Evolutionary conservation across 2,113 vertebrate genomes (phyloP), one percentile per base, ranked within the genome.

Genomic region (Pelobates fuscus): DNA sequence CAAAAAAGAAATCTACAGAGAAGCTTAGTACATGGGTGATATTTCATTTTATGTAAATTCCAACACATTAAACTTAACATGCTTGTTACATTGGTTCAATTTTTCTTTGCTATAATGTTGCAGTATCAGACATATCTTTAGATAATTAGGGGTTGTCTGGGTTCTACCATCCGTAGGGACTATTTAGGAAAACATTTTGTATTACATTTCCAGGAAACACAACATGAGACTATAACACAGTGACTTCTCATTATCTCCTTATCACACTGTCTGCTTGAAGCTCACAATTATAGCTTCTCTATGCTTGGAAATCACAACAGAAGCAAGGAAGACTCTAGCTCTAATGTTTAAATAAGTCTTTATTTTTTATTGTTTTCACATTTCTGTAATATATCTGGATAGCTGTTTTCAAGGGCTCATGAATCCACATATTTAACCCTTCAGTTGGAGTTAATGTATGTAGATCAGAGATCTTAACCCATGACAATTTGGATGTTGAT

Each of bases 81-180:
- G 4, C 12, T 17, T 15, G 46, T 52, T 41, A n/a, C 10, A 10
- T 37, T 37, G 32, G 32, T 61, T 10, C 44, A 12, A 23, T 6
- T 44, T 49, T 11, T 30, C 27, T n/a, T 18, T 63, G 26, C 25
- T 32, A 44, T 23, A 32, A 14, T 17, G 25, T 43, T 58, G 24
- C 67, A 37, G 29, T 44, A 71, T 58, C 58, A 71, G 70, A 71
- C 46, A 46, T 61, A 61, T 52, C 70, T 49, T 71, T 25, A 23
- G 41, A 62, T 71, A 71, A 71, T 71, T 52, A 71, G 58, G 70
- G 59, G 59, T 57, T 71, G 70, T 63, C 70, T 71, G n/a, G 43
- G 58, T 62, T 62, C 26, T 54, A 57, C 70, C 21, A 61, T 71
- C 70, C 70, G 21, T 25, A 18, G 59, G 43, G 70, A 71, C 59